These are phyloP conservation scores for Lepus americanus DNA, from an alignment of 2,113 vertebrate species.

Conservation along the genomic window DNA sequence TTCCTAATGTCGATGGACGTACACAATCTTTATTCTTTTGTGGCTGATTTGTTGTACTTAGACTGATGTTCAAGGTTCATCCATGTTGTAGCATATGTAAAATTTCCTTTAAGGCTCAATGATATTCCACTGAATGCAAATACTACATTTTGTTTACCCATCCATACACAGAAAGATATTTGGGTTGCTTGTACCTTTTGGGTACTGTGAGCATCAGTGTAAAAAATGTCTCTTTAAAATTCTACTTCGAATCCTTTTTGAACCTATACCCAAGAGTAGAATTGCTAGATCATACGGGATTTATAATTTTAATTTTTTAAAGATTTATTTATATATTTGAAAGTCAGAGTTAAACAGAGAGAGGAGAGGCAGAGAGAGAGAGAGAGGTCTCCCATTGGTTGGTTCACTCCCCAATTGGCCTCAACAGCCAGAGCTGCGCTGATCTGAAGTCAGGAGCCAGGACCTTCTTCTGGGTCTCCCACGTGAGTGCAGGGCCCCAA, in stretches of 20 bases:
- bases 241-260: neutral
- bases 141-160: neutral
- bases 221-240: neutral
- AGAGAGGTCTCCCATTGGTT: no score
- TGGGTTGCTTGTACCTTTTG: neutral
- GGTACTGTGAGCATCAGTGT: neutral
- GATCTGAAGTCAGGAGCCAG: no score
- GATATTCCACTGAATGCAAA: neutral
- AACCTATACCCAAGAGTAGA: neutral
- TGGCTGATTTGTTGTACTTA: neutral
- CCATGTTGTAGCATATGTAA: neutral
- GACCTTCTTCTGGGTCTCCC: no score
- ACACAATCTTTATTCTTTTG: neutral
- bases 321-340: no score
- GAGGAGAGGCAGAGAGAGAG: no score
- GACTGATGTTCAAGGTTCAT: neutral
- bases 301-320: neutral
- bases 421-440: no score
- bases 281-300: neutral
- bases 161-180: neutral
- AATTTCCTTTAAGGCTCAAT: neutral
- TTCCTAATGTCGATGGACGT: neutral
- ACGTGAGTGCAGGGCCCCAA: no score
- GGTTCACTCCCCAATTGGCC: no score
- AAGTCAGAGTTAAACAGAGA: no score